Conservation (phyloP, 2,113 vertebrate species). For the Chinchilla lanigera region DNA sequence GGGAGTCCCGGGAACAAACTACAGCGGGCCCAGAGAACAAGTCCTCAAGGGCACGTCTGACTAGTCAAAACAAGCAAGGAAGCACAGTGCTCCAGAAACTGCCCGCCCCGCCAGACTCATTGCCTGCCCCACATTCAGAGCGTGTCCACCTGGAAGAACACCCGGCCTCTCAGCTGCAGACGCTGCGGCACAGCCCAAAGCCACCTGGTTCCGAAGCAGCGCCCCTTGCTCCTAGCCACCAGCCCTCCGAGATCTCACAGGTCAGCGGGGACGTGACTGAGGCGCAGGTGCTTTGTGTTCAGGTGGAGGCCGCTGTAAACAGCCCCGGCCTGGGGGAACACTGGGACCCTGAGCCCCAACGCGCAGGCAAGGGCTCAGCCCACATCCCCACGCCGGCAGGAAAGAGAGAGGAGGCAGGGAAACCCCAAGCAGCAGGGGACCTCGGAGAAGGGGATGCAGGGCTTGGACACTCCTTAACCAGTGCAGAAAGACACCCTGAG, state of each 20-base stretch:
- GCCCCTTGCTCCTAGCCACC: not conserved
- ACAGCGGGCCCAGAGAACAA: not conserved
- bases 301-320: not conserved
- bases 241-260: not conserved
- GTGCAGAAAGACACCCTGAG: not conserved
- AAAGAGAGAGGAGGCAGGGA: not conserved
- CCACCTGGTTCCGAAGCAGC: not conserved
- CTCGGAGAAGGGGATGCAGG: constrained; percentile 54
- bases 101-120: not conserved
- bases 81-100: not conserved
- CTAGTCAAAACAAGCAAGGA: not conserved
- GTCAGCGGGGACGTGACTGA: not conserved
- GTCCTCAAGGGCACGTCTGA: not conserved
- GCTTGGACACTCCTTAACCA: not conserved
- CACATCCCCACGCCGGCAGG: not conserved
- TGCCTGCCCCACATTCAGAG: not conserved
- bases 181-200: not conserved
- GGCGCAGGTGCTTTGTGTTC: constrained; percentile 40
- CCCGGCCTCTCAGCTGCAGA: not conserved
- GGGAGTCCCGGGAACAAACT: not conserved
- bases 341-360: not conserved
- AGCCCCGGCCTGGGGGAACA: not conserved
- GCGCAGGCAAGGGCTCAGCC: not conserved
- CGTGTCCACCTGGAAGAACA: not conserved
- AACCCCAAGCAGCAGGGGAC: not conserved